phyloP scores from a whole-genome alignment of 2,797 vertebrate species.

The Caiman crocodilus region DNA sequence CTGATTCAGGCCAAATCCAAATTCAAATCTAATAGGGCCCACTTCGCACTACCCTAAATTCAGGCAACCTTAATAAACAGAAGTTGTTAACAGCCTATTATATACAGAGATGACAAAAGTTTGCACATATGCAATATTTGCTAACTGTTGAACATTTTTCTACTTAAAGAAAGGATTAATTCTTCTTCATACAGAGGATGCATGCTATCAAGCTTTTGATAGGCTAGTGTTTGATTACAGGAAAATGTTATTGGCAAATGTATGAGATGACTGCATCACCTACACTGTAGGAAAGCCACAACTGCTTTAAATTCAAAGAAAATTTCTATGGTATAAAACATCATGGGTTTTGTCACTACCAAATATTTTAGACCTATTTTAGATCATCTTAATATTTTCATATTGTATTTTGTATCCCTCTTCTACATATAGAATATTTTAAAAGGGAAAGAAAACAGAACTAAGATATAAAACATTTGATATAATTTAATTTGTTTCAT shows the following conservation, averaged over 20 bases:
- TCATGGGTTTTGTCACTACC: constrained; percentile 14
- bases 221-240: neutral
- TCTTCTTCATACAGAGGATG: neutral
- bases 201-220: neutral
- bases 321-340: constrained; percentile 26
- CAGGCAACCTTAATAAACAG: neutral
- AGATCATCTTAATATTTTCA: neutral
- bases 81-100: neutral
- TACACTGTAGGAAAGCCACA: constrained; percentile 37
- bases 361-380: constrained; percentile 16
- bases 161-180: neutral
- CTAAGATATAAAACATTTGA: neutral
- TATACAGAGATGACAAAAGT: neutral
- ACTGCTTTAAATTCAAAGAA: constrained; percentile 21
- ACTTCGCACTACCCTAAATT: too few relatives aligned
- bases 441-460: neutral
- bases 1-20: too few relatives aligned
- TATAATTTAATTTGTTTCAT: neutral
- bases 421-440: neutral
- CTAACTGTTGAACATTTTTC: neutral
- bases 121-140: neutral
- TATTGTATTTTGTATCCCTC: neutral
- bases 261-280: constrained; percentile 5
- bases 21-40: too few relatives aligned
- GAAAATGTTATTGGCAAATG: constrained; percentile 29